Evolutionary conservation across 2,888 invertebrate genomes (phyloP).

Genomic region (Bombylius discolor): DNA sequence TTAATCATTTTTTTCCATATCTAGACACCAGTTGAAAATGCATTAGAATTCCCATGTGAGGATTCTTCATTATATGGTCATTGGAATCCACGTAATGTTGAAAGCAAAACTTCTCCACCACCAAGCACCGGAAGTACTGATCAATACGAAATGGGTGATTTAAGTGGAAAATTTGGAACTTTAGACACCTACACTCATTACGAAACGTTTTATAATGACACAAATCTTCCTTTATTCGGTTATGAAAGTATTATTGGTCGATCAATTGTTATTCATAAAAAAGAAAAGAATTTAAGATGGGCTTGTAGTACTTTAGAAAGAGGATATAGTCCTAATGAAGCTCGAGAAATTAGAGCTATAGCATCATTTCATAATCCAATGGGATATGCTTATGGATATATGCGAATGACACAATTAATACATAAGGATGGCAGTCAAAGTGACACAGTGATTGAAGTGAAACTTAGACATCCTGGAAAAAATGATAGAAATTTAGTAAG

Average conservation of each 20-base stretch:
- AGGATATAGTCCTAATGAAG: slow-evolving; percentile 78
- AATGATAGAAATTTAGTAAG: slow-evolving; percentile 67
- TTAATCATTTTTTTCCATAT: slow-evolving; percentile 16
- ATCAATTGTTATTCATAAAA: slow-evolving; percentile 73
- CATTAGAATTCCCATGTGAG: slow-evolving; percentile 79
- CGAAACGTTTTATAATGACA: slow-evolving; percentile 57
- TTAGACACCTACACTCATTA: slow-evolving; percentile 51
- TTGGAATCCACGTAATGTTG: slow-evolving; percentile 71
- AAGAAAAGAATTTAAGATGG: slow-evolving; percentile 53
- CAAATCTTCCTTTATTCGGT: slow-evolving; percentile 68
- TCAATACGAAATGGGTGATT: slow-evolving; percentile 74
- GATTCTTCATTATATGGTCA: slow-evolving; percentile 67
- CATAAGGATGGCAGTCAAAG: slow-evolving; percentile 75
- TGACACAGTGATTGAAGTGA: slow-evolving; percentile 82
- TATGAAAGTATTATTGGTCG: slow-evolving; percentile 69
- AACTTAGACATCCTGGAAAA: slow-evolving; percentile 73
- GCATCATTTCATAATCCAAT: slow-evolving; percentile 78
- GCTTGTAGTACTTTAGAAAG: slow-evolving; percentile 75
- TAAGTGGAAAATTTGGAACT: slow-evolving; percentile 75
- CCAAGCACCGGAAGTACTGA: slow-evolving; percentile 60
- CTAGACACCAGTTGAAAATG: slow-evolving; percentile 68
- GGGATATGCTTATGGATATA: slow-evolving; percentile 73
- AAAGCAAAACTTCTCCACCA: slow-evolving; percentile 46
- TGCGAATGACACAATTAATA: slow-evolving; percentile 79
- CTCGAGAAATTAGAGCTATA: slow-evolving; percentile 69